Evolutionary conservation across 2,888 invertebrate species (phyloP).

Genomic region (Sarcophaga rosellei): DNA sequence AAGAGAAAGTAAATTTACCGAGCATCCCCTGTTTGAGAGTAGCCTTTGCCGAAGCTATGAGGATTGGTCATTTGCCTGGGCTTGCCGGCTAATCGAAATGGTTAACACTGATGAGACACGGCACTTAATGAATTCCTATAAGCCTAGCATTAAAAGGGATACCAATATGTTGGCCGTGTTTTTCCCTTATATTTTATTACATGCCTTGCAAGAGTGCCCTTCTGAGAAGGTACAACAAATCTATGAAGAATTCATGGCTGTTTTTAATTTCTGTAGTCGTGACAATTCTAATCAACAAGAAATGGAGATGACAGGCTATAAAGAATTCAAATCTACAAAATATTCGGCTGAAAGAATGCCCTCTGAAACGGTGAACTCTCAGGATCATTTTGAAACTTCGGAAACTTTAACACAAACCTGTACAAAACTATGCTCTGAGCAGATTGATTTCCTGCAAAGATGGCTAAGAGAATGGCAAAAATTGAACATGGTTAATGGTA

Average conservation of each 20-base stretch:
- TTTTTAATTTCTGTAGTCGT: conserved; percentile 79
- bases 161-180: conserved; percentile 87
- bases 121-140: conserved; percentile 86
- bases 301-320: conserved; percentile 70
- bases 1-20: conserved; percentile 75
- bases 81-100: conserved; percentile 85
- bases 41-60: conserved; percentile 86
- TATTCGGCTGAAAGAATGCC: conserved; percentile 69
- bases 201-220: conserved; percentile 84
- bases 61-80: conserved; percentile 91
- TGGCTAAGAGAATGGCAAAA: conserved; percentile 86
- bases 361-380: background rate
- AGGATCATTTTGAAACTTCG: conserved; percentile 64
- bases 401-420: conserved; percentile 81
- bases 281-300: conserved; percentile 57
- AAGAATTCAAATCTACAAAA: conserved; percentile 75
- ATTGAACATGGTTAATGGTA: conserved; percentile 71
- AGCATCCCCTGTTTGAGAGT: conserved; percentile 86
- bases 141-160: conserved; percentile 89
- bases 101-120: conserved; percentile 84
- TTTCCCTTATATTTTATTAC: conserved; percentile 88
- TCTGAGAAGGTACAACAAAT: conserved; percentile 81
- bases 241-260: conserved; percentile 83
- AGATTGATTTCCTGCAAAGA: conserved; percentile 89
- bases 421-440: conserved; percentile 87